Evolutionary conservation across 2,888 invertebrate genomes (phyloP).

Genomic region (Mythimna loreyi): DNA sequence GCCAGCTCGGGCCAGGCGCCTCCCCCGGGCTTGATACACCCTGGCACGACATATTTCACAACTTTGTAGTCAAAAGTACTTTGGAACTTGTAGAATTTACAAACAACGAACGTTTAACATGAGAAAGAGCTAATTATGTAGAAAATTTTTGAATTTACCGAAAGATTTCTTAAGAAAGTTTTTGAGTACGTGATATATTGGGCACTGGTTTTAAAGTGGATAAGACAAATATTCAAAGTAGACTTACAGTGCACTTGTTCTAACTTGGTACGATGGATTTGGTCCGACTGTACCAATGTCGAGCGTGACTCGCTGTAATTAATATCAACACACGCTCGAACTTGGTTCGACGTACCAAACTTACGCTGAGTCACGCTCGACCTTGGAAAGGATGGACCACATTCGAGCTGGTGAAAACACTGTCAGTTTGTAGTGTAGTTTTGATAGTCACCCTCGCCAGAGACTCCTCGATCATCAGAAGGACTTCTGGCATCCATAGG

Average conservation of each 20-base stretch:
- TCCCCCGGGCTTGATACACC: slow-evolving; percentile 59
- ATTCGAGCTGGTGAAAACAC: too few species aligned
- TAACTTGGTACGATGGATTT: too few species aligned
- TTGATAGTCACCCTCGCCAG: too few species aligned
- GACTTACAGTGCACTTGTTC: not conserved
- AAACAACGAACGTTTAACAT: slow-evolving; percentile 52
- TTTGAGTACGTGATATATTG: slow-evolving; percentile 11
- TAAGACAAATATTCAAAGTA: not conserved
- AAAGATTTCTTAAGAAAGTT: slow-evolving; percentile 33
- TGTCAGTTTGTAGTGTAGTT: not conserved
- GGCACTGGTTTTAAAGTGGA: slow-evolving; percentile 1
- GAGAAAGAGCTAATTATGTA: slow-evolving; percentile 44
- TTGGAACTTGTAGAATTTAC: slow-evolving; percentile 59
- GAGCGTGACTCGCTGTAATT: too few species aligned
- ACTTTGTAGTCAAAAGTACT: slow-evolving; percentile 56
- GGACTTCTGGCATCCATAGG: too few species aligned
- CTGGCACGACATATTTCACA: slow-evolving; percentile 60
- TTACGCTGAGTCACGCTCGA: too few species aligned
- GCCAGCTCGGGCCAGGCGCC: slow-evolving; percentile 56
- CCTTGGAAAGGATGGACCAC: too few species aligned
- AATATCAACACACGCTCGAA: too few species aligned
- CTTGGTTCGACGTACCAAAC: too few species aligned
- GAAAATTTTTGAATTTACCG: slow-evolving; percentile 48
- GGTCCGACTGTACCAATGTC: too few species aligned
- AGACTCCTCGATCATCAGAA: not conserved